phyloP scores from a whole-genome alignment of 2,797 vertebrate genomes.

The Clarias fuscus region DNA sequence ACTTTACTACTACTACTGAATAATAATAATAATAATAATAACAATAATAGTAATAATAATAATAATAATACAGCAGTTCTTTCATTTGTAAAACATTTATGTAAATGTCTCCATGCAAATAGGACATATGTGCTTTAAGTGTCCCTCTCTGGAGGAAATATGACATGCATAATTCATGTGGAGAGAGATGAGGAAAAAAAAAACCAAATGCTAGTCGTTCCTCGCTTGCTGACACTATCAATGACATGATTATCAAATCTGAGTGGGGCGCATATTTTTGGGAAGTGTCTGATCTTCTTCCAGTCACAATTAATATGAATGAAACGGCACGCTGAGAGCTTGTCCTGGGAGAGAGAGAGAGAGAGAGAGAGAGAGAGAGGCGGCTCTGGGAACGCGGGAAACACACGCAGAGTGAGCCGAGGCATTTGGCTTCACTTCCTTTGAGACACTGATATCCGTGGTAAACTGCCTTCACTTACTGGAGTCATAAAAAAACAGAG shows the following conservation, averaged over 20 bases:
- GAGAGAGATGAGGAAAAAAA: not conserved
- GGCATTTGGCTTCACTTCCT: not conserved
- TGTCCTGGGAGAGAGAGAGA: conserved; percentile 30
- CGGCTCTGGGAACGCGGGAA: conserved; percentile 28
- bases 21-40: conserved; percentile 13
- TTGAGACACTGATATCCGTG: conserved; percentile 1
- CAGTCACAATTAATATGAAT: conserved; percentile 56
- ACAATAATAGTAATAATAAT: conserved; percentile 12
- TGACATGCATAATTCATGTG: conserved; percentile 52
- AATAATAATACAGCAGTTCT: not conserved
- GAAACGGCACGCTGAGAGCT: conserved; percentile 42
- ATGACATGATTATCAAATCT: conserved; percentile 56
- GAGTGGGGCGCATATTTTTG: conserved; percentile 39
- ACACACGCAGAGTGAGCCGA: conserved; percentile 11
- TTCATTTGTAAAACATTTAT: conserved; percentile 36
- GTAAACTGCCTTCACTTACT: conserved; percentile 2
- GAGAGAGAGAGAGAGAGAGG: conserved; percentile 1
- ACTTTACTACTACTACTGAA: not conserved
- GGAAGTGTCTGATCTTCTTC: conserved; percentile 53
- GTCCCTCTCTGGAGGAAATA: conserved; percentile 32
- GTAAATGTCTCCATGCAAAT: conserved; percentile 45
- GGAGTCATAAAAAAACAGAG: not conserved
- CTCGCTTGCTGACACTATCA: conserved; percentile 45
- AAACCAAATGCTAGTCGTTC: conserved; percentile 21
- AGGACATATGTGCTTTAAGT: conserved; percentile 45